These are phyloP conservation scores for Sarcophaga subvicina DNA, from an alignment of 2,888 invertebrate genomes.

Conservation along the genomic window DNA sequence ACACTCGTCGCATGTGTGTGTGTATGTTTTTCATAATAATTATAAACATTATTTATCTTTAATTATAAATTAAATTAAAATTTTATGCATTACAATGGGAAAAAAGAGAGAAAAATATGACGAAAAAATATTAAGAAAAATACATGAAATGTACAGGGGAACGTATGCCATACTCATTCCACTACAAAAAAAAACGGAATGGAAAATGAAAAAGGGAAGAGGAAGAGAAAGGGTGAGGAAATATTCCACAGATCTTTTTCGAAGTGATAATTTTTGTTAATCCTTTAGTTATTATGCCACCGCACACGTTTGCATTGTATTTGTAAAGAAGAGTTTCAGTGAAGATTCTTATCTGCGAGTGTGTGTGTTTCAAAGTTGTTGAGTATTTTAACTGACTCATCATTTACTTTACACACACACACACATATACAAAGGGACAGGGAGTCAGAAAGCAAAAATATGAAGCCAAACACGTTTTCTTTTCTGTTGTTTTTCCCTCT, in stretches of 20 bases:
- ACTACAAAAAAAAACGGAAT: neutral
- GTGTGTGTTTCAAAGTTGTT: conserved; percentile 5
- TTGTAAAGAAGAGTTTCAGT: neutral
- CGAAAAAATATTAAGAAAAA: conserved; percentile 4
- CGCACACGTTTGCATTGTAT: conserved; percentile 23
- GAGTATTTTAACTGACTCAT: conserved; percentile 63
- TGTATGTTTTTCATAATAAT: conserved; percentile 50
- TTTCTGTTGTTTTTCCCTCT: conserved; percentile 20
- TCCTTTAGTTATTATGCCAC: conserved; percentile 58
- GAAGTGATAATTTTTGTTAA: conserved; percentile 57
- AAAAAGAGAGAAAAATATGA: neutral
- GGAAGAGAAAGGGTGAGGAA: neutral
- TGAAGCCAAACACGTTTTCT: conserved; percentile 63
- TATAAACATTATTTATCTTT: conserved; percentile 67
- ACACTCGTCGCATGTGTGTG: neutral
- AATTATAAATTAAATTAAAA: conserved; percentile 67
- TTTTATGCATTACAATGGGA: conserved; percentile 39
- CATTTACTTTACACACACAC: conserved; percentile 52
- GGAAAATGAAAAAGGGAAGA: conserved; percentile 13
- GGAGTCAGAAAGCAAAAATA: conserved; percentile 12
- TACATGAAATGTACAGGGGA: conserved; percentile 29
- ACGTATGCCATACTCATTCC: neutral
- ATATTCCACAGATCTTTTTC: conserved; percentile 17
- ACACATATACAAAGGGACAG: neutral
- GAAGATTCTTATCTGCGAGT: conserved; percentile 19